phyloP scores from a whole-genome alignment of 2,113 vertebrate genomes.

The Talpa occidentalis region DNA sequence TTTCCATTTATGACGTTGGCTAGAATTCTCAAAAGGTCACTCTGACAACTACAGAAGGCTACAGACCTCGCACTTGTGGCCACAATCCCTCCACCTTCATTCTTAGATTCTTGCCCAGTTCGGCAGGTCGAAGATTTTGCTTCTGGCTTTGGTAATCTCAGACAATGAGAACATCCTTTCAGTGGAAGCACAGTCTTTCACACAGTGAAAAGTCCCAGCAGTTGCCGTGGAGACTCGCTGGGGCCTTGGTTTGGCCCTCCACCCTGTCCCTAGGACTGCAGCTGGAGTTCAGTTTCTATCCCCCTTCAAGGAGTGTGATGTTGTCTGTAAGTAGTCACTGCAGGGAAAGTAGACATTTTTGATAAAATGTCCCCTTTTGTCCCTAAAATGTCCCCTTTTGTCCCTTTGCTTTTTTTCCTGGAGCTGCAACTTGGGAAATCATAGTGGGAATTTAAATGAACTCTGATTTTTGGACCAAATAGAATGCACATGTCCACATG shows the following conservation, averaged over 20 bases:
- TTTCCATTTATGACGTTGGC: not conserved
- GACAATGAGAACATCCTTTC: not conserved
- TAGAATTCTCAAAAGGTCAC: not conserved
- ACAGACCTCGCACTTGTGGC: not conserved
- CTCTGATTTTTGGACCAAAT: not conserved
- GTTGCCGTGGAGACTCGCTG: no score
- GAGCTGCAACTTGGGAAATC: not conserved
- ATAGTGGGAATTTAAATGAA: not conserved
- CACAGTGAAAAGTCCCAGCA: not conserved
- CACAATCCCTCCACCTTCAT: not conserved
- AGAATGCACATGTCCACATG: not conserved
- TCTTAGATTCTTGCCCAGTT: not conserved
- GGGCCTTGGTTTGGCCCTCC: not conserved
- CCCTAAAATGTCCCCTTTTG: no score
- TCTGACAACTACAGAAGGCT: not conserved
- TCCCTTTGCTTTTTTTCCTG: not conserved
- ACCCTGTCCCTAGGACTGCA: not conserved
- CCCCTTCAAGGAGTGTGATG: slow-evolving; percentile 12
- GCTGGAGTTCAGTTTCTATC: not conserved
- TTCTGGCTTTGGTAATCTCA: not conserved
- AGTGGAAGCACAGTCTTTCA: not conserved
- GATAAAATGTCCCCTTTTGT: not conserved
- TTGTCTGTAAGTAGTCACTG: not conserved
- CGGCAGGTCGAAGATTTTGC: not conserved
- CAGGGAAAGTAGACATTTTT: not conserved